Conservation (phyloP, 2,888 invertebrate genomes). For the Pollenia griseotomentosa region DNA sequence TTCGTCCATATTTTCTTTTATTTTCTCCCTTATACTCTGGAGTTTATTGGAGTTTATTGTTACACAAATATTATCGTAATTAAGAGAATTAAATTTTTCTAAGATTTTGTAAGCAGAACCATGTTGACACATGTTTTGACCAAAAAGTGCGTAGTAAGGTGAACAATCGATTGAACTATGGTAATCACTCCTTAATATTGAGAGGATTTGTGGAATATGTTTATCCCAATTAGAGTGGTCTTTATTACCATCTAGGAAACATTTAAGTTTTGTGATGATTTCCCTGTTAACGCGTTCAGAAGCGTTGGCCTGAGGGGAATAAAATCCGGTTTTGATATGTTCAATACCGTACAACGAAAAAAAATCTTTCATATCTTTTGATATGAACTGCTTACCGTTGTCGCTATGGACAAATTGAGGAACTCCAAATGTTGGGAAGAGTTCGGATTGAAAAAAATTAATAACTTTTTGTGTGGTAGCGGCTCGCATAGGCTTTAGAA, state of each 20-base stretch:
- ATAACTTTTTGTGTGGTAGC: too few relatives aligned
- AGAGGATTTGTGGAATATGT: neutral
- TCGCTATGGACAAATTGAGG: too few relatives aligned
- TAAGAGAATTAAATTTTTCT: neutral
- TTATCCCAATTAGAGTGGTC: neutral
- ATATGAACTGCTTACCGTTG: too few relatives aligned
- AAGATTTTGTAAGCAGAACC: neutral
- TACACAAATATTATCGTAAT: neutral
- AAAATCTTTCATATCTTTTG: neutral
- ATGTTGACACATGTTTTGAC: slow-evolving; percentile 9
- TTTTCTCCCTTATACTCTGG: neutral
- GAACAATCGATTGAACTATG: slow-evolving; percentile 5
- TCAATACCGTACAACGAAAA: neutral
- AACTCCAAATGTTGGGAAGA: too few relatives aligned
- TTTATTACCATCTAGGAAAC: neutral
- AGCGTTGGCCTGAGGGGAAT: slow-evolving; percentile 7
- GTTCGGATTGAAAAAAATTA: too few relatives aligned
- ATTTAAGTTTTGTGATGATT: neutral
- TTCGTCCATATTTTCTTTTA: too few relatives aligned
- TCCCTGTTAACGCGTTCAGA: slow-evolving; percentile 10
- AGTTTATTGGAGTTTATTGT: slow-evolving; percentile 2
- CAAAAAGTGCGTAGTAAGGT: neutral
- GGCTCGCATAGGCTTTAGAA: too few relatives aligned
- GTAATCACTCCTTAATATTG: neutral
- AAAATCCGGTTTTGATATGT: neutral